A percentile compares a stretch with the other conserved stretches of the same genome.
These are phyloP conservation scores for Zapus hudsonius DNA, from an alignment of 2,113 vertebrate species.

Conservation along the genomic window DNA sequence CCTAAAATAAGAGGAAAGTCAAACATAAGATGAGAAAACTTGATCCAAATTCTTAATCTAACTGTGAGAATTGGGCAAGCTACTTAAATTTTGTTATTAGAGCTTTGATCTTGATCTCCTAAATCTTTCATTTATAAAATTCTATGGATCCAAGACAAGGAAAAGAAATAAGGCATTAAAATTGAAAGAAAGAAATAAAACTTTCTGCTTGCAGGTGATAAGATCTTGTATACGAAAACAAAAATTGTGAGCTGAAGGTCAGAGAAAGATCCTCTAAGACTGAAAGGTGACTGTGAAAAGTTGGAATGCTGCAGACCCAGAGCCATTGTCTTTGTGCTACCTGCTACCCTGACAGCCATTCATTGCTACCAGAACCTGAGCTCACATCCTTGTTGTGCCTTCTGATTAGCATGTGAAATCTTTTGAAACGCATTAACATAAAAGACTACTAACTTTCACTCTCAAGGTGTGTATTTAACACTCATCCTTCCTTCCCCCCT, in stretches of 20 bases:
- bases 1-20: neutral
- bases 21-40: slow-evolving; percentile 18
- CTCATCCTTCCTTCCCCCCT: neutral
- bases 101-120: slow-evolving; percentile 12
- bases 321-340: neutral
- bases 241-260: neutral
- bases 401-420: neutral
- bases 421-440: neutral
- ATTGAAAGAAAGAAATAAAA: neutral
- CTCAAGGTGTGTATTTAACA: neutral
- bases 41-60: neutral
- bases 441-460: neutral
- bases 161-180: neutral
- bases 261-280: neutral
- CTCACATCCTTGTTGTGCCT: neutral
- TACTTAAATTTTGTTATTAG: neutral
- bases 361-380: neutral
- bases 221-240: neutral
- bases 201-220: neutral
- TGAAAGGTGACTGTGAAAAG: neutral
- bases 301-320: neutral
- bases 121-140: slow-evolving; percentile 31
- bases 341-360: neutral
- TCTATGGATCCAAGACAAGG: neutral
- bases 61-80: neutral